A percentile compares a stretch with the other conserved stretches of the same genome.
Conservation (phyloP, 2,888 invertebrate species). For the Nephrotoma appendiculata region DNA sequence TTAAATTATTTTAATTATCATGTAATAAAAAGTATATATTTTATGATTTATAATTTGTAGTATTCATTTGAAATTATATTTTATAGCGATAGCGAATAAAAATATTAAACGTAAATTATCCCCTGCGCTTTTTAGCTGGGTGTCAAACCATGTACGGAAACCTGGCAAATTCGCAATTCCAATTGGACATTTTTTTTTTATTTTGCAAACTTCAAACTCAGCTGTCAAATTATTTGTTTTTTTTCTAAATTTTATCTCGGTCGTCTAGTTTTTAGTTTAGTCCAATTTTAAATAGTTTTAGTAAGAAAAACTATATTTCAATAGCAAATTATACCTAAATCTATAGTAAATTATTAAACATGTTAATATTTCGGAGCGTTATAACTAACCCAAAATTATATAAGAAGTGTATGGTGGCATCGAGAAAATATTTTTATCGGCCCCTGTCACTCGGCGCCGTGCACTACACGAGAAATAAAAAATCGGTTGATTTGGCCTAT, state of each 20-base stretch:
- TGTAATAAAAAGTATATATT: not conserved
- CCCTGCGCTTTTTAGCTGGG: not conserved
- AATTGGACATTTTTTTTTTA: not conserved
- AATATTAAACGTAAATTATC: too few species aligned
- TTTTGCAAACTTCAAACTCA: not conserved
- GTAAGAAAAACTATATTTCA: not conserved
- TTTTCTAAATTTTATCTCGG: not conserved
- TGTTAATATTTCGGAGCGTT: not conserved
- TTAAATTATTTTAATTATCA: not conserved
- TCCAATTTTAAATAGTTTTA: not conserved
- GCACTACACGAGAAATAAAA: not conserved
- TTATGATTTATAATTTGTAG: not conserved
- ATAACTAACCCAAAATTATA: not conserved
- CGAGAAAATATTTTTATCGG: not conserved
- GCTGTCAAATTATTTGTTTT: not conserved
- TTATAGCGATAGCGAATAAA: too few species aligned
- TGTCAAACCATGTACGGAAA: not conserved
- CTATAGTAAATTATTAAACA: not conserved
- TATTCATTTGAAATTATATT: too few species aligned
- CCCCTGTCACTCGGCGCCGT: not conserved
- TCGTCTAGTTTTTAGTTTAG: not conserved
- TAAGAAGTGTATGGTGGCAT: not conserved
- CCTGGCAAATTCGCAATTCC: not conserved
- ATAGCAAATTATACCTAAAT: not conserved
- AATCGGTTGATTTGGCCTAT: conserved; percentile 44